Evolutionary conservation across 2,888 invertebrate genomes (phyloP), one percentile per base, ranked within the genome.

Genomic region (Drosophila mimica): DNA sequence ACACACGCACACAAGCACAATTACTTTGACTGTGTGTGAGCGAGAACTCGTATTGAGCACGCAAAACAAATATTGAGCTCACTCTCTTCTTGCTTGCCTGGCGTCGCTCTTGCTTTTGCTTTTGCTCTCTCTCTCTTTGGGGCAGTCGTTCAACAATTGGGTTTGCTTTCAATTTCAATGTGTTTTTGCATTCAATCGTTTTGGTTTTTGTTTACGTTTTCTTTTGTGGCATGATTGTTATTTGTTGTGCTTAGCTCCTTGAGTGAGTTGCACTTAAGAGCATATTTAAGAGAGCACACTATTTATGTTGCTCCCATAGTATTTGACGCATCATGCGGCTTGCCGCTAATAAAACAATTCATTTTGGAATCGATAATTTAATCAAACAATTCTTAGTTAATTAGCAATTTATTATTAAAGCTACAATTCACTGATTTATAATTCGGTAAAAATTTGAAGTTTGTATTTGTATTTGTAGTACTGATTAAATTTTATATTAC

Each of bases 181-280:
- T 60, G 48, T 11, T 61, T 61, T 79, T 48, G 76, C 57, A 2
- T 70, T 75, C 80, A 80, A 80, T 75, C 61, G 54, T 17, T 52
- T 67, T 69, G 31, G 4, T 13, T 59, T 68, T 72, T 81, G 83
- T 83, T 81, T 83, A 76, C 83, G 80, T 80, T 74, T 70, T 78
- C 13, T 11, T 33, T n/a, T 25, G 34, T 56, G 56, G 33, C 31
- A 31, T 51, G 34, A 65, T 65, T 65, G 58, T 63, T 64, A 63
- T 70, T 75, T 67, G 31, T 31, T 58, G 46, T 49, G 36, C 20
- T 25, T 15, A 15, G 31, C 62, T 46, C 57, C 72, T 56, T 46
- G 43, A 59, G 58, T 58, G 17, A n/a, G 0, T 17, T 58, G 61
- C 20, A 0, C 11, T 0, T 31, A 17, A 28, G 48, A 7, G 34